Conservation (phyloP, 2,797 vertebrate species). For the Gymnoscopelus braueri region DNA sequence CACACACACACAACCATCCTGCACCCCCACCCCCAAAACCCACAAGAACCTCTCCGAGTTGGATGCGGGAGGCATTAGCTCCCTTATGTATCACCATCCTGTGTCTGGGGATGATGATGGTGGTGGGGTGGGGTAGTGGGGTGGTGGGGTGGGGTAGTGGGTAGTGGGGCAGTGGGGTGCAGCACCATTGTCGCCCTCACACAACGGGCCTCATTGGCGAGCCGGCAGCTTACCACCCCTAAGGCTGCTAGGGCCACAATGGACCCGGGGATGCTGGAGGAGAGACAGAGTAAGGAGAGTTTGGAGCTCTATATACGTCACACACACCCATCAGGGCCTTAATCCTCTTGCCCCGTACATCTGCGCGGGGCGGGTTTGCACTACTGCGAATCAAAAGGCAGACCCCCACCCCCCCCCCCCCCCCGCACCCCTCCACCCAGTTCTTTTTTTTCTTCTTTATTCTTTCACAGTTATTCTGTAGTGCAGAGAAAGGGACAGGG, state of each 20-base stretch:
- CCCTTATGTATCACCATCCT: slow-evolving; percentile 84
- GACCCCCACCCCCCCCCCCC: slow-evolving; percentile 60
- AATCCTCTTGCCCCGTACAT: slow-evolving; percentile 92
- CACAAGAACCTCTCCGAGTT: slow-evolving; percentile 46
- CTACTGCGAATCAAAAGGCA: slow-evolving; percentile 90
- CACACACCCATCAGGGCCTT: slow-evolving; percentile 84
- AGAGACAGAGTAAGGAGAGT: slow-evolving; percentile 73
- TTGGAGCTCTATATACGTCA: slow-evolving; percentile 78
- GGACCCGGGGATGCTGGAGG: slow-evolving; percentile 77
- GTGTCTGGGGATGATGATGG: slow-evolving; percentile 84
- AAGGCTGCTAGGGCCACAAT: slow-evolving; percentile 86
- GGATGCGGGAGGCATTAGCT: slow-evolving; percentile 81
- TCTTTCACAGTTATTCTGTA: slow-evolving; percentile 88
- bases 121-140: background rate
- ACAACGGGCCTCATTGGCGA: slow-evolving; percentile 87
- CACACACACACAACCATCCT: background rate
- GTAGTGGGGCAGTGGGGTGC: background rate
- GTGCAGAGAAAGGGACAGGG: slow-evolving; percentile 83
- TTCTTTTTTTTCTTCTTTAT: slow-evolving; percentile 66
- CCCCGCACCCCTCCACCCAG: slow-evolving; percentile 43
- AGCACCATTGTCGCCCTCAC: slow-evolving; percentile 83
- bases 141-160: background rate
- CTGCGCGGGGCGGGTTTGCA: slow-evolving; percentile 88
- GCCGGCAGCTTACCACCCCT: slow-evolving; percentile 84
- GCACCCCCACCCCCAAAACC: slow-evolving; percentile 16